Conservation (phyloP, 2,113 vertebrate species). For the Nannospalax galili region DNA sequence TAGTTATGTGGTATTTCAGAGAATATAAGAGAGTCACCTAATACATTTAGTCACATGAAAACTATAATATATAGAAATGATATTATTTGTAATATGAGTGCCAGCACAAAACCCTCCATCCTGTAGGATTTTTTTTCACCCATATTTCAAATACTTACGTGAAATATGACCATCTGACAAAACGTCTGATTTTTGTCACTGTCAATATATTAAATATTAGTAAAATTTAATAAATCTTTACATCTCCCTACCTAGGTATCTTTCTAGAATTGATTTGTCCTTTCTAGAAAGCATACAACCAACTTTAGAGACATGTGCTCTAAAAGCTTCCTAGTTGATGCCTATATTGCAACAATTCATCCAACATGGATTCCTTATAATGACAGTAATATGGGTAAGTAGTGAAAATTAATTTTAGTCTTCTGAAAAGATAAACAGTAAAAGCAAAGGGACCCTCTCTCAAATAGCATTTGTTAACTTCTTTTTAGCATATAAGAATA, state of each 20-base stretch:
- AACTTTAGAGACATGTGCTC: not conserved
- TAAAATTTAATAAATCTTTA: not conserved
- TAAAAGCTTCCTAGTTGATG: not conserved
- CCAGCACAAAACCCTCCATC: conserved; percentile 1
- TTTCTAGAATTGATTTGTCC: not conserved
- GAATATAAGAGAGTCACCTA: not conserved
- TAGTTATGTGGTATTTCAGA: not conserved
- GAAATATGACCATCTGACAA: not conserved
- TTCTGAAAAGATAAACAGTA: not conserved
- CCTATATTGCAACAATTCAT: not conserved
- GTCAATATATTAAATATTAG: not conserved
- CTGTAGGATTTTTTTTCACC: not conserved
- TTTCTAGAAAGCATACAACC: not conserved
- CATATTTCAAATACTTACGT: not conserved
- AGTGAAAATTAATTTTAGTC: conserved; percentile 14
- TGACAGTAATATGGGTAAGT: not conserved
- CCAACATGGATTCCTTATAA: not conserved
- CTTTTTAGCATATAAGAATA: conserved; percentile 7
- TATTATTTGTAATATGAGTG: not conserved
- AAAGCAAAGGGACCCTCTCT: not conserved
- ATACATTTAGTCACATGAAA: not conserved
- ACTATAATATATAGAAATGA: not conserved
- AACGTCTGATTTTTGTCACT: not conserved
- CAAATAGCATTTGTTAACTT: not conserved
- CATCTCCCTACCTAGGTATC: not conserved